Evolutionary conservation across 2,113 vertebrate species (phyloP).

Genomic region (Otis tarda): DNA sequence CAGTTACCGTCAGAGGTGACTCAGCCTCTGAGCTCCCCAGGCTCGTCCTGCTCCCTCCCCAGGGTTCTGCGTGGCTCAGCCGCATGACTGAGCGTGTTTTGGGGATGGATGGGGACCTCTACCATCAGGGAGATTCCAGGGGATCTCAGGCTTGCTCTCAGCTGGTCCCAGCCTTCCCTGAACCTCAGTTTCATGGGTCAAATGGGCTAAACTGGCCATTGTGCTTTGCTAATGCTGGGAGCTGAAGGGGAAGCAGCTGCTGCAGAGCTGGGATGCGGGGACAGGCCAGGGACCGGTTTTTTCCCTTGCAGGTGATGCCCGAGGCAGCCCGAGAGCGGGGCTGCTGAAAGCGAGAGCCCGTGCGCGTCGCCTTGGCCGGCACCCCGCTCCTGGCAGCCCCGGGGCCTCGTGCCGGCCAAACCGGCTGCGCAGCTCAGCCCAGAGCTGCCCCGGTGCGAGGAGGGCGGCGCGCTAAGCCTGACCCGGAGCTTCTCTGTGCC

Average conservation of each 20-base stretch:
- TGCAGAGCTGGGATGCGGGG: neutral
- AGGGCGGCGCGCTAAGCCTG: rapidly evolving
- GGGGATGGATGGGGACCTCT: neutral
- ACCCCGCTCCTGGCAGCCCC: neutral
- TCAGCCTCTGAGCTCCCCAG: neutral
- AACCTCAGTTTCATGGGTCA: neutral
- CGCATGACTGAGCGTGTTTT: neutral
- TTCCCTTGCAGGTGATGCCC: neutral
- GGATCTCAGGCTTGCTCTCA: neutral
- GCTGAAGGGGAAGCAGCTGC: neutral
- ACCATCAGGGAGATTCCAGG: too few relatives aligned
- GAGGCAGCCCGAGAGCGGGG: neutral
- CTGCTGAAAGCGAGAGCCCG: neutral
- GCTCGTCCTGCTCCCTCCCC: neutral
- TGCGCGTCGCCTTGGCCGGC: rapidly evolving
- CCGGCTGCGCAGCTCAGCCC: neutral
- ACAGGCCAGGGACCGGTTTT: neutral
- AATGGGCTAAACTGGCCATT: rapidly evolving
- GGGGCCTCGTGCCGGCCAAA: rapidly evolving
- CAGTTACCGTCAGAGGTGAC: neutral
- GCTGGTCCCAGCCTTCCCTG: neutral
- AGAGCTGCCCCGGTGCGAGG: neutral
- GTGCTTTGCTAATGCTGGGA: rapidly evolving
- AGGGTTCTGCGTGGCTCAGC: neutral
- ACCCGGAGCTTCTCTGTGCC: rapidly evolving